A percentile compares a stretch with the other conserved stretches of the same genome.
phyloP scores from a whole-genome alignment of 1,140 invertebrate species.

The Campodea augens region DNA sequence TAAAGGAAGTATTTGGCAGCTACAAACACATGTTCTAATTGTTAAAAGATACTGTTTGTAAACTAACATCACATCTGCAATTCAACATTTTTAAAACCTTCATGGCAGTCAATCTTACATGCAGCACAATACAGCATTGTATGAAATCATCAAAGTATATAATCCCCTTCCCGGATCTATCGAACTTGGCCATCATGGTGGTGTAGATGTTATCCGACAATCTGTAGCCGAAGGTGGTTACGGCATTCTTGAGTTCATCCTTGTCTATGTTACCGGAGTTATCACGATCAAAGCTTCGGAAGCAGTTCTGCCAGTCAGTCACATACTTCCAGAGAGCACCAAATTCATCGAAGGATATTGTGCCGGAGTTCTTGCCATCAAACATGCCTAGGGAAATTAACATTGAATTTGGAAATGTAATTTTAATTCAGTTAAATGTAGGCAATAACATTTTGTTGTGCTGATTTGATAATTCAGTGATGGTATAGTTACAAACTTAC shows the following conservation, averaged over 20 bases:
- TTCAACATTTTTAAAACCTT: too few species aligned
- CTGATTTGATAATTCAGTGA: background rate
- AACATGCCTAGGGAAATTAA: slow-evolving; percentile 98
- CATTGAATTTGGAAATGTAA: too few species aligned
- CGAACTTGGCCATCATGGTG: slow-evolving; percentile 79
- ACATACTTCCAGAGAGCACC: slow-evolving; percentile 93
- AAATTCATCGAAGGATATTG: slow-evolving; percentile 90
- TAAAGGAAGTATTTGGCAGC: too few species aligned
- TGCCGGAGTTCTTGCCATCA: slow-evolving; percentile 71
- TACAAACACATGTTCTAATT: too few species aligned
- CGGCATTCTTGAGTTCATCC: slow-evolving; percentile 68
- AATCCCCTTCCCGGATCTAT: slow-evolving; percentile 68
- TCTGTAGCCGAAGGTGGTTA: slow-evolving; percentile 82
- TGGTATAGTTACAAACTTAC: too few species aligned
- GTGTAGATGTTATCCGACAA: slow-evolving; percentile 66
- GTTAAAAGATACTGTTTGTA: too few species aligned
- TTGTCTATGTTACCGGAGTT: slow-evolving; percentile 90
- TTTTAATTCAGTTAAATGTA: too few species aligned
- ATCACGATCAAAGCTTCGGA: slow-evolving; percentile 83
- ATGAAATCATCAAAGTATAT: slow-evolving; percentile 99
- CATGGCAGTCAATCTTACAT: too few species aligned
- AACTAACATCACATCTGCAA: too few species aligned
- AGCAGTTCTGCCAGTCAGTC: slow-evolving; percentile 94
- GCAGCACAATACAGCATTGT: slow-evolving; percentile 80
- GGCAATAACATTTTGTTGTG: background rate